Evolutionary conservation across 2,113 vertebrate species (phyloP), one percentile per base, ranked within the genome.

Genomic region (Thryonomys swinderianus): DNA sequence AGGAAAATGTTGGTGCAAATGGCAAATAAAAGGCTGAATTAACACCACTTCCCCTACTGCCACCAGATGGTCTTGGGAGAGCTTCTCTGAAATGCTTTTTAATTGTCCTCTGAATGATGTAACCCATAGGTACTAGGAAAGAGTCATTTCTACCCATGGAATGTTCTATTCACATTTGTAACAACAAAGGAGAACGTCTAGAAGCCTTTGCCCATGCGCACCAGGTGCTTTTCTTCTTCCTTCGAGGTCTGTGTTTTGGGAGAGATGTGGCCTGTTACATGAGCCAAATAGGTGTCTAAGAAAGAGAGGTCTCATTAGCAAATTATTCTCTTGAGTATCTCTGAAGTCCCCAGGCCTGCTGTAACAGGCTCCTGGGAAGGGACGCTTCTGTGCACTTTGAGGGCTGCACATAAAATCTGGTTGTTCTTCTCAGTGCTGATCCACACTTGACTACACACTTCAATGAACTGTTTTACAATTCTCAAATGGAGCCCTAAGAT

Each of bases 381-480:
- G 21, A 87, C 21, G 30, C 30, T 93, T 84, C 67, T 94, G 57
- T 69, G 74, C 37, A 59, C 94, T 94, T 92, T 91, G 48, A 84
- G 45, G n/a, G 42, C 45, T 89, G n/a, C 5, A 48, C 40, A 45
- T 55, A 92, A 91, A 93, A 95, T 78, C 45, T 55, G 64, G 59
- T 2, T 91, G 48, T 71, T 92, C 92, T 93, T 76, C 85, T 87
- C 64, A 37, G 79, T 85, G 74, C 51, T n/a, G 10, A 66, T 84
- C 30, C 25, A 85, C 1, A 90, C 73, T 21, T 23, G 51, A 88
- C 91, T 97, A 95, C 7, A 80, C 53, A 76, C 3, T 55, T 93
- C 82, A 94, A 95, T 92, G 76, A 61, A 57, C 40, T 55, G 20
- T 64, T 42, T 61, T 90, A 92, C 87, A 88, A 76, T 81, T 90